Evolutionary conservation across 2,888 invertebrate genomes (phyloP), one percentile per base, ranked within the genome.

Genomic region (Callimorpha dominula): DNA sequence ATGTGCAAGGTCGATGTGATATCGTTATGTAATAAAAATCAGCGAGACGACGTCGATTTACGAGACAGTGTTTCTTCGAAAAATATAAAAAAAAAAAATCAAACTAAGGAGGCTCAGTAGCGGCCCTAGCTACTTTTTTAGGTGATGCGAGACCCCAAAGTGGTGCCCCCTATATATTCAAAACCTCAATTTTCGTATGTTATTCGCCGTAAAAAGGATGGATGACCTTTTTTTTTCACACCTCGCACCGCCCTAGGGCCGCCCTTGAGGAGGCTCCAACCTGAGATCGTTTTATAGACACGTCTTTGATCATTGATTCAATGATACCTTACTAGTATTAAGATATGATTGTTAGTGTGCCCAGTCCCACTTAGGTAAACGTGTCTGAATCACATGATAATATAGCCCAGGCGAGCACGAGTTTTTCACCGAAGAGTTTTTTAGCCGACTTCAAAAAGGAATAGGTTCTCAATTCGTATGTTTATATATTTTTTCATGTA

Each of bases 221-320:
- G n/a, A n/a, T n/a, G n/a, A n/a, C n/a, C n/a, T n/a, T n/a, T n/a
- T n/a, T n/a, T n/a, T n/a, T n/a, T n/a, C n/a, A n/a, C n/a, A n/a
- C n/a, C n/a, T n/a, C n/a, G n/a, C n/a, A n/a, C n/a, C n/a, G n/a
- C n/a, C n/a, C n/a, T n/a, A n/a, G n/a, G n/a, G n/a, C n/a, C n/a
- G n/a, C n/a, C n/a, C n/a, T n/a, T n/a, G n/a, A 54, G 20, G 46
- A 73, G 70, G 71, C 70, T 66, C 63, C 50, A 66, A 65, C 65
- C n/a, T 77, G 81, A 82, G 84, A 82, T 83, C 81, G 65, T 54
- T 62, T 43, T 64, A 31, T 6, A 68, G 57, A 12, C 40, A 42
- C 42, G 15, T 42, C 1, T 42, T 57, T 31, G 14, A 60, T 60
- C 60, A 60, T 31, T 6, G 31, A 60, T 60, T 31, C 3, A n/a